A percentile compares a stretch with the other conserved stretches of the same genome.
Evolutionary conservation across 92 coral and sea anemone genomes (phyloP).

Genomic region (Diadumene lineata): DNA sequence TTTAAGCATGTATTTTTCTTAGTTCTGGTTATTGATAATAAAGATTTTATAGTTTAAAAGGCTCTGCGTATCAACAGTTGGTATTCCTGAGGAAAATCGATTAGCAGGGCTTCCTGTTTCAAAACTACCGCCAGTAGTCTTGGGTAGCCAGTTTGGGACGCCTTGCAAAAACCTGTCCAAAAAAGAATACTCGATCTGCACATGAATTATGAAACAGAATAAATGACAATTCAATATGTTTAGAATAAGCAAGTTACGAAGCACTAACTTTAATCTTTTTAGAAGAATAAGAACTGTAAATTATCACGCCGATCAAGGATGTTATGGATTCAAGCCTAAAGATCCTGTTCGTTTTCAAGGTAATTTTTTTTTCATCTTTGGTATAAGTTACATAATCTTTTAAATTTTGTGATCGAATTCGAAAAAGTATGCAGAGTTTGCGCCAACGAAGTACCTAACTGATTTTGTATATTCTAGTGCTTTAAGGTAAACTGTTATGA

Average conservation of each 20-base stretch:
- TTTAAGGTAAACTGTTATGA: too few species aligned
- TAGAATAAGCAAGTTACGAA: constrained; percentile 4
- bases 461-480: too few species aligned
- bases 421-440: too few species aligned
- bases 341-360: constrained; percentile 27
- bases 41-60: too few species aligned
- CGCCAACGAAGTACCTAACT: too few species aligned
- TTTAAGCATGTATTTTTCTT: too few species aligned
- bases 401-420: too few species aligned
- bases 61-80: background rate
- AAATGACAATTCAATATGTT: background rate
- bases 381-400: too few species aligned
- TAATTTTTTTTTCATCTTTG: too few species aligned
- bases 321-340: constrained; percentile 54
- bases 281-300: background rate
- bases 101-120: background rate
- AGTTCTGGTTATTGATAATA: too few species aligned
- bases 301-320: constrained; percentile 57
- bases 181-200: background rate
- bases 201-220: background rate
- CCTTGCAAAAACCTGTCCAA: background rate
- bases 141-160: background rate
- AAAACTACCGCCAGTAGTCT: background rate
- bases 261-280: background rate
- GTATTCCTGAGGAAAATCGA: background rate